Base-by-base conservation (phyloP, 1,140 invertebrate species). In the Cydia strobilella region DNA sequence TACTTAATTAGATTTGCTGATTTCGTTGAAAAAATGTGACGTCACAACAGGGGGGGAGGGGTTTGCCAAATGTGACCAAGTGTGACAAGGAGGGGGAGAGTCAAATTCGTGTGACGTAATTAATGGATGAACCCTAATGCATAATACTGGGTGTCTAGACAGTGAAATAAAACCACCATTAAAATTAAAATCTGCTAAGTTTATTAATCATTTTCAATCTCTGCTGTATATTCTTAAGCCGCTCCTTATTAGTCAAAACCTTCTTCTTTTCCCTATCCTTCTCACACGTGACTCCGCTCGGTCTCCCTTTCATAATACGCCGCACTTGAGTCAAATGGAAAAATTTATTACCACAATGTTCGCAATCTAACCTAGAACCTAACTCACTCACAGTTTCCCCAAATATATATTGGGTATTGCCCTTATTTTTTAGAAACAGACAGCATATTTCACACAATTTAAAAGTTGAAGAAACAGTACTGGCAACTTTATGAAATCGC, bases 401-500 rank as follows among this genome's bases (percentile, higher is more conserved):
- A 3, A 75, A 42, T 1, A 59, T 27, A 63, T 84, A 82, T 23
- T 74, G 76, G 3, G 74, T 18, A 45, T 78, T 73, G 0, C 15
- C 42, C 9, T 48, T 76, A 0, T 48, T 71, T 39, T 79, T 79
- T 0, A 82, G 35, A 62, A 79, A 80, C 1, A 59, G 35, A 9
- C 72, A 66, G 15, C 82, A 84, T 3, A 79, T 13, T 12, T 79
- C 75, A 25, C 82, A 84, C 0, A 82, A 65, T 15, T 77, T 74
- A n/a, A 79, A 18, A 7, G 7, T 39, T 0, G 65, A 39, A 1
- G 31, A 18, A 10, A 59, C 51, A 0, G 5, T 12, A 10, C 2
- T 1, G 0, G 65, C 2, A 9, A 69, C 65, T 39, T 35, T 69
- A 10, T 69, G 65, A 6, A 31, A 69, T 2, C 27, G 6, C 3